These are phyloP conservation scores for Linyphia triangularis DNA, from an alignment of 2,888 invertebrate genomes.

Conservation along the genomic window DNA sequence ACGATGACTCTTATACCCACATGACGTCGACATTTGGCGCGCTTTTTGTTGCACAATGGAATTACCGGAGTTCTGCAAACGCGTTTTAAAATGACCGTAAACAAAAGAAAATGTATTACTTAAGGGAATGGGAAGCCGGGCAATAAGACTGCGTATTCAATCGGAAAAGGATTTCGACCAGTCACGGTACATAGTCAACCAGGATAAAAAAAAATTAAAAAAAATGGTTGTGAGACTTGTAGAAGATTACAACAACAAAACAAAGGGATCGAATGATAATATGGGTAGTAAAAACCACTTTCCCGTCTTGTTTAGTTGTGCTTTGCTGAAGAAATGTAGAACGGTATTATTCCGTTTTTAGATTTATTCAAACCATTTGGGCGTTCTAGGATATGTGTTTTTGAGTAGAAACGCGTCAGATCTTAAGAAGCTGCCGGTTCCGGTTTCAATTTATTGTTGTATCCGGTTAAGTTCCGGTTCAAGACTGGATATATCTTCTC, in stretches of 20 bases:
- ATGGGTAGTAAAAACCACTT: conserved; percentile 26
- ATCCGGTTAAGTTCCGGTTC: not conserved
- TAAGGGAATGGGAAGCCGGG: conserved; percentile 11
- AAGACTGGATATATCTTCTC: not conserved
- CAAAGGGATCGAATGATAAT: conserved; percentile 41
- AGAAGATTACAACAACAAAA: conserved; percentile 15
- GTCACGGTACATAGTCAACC: conserved; percentile 57
- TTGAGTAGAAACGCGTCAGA: not conserved
- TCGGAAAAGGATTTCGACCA: conserved; percentile 10
- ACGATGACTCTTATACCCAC: conserved; percentile 11
- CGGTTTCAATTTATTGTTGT: not conserved
- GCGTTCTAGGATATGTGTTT: not conserved
- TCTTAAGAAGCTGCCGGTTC: not conserved
- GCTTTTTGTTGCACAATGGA: conserved; percentile 42
- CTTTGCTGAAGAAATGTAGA: not conserved
- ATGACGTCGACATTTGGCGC: not conserved
- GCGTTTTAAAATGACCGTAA: conserved; percentile 12
- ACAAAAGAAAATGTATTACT: conserved; percentile 49
- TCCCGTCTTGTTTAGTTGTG: not conserved
- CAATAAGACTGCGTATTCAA: conserved; percentile 18
- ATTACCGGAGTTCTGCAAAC: not conserved
- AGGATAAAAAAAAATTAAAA: too few relatives aligned
- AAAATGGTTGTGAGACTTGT: conserved; percentile 46
- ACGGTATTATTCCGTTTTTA: not conserved
- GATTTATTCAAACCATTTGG: not conserved